Conservation (phyloP, 2,797 vertebrate genomes). For the Phrynocephalus vlangalii region DNA sequence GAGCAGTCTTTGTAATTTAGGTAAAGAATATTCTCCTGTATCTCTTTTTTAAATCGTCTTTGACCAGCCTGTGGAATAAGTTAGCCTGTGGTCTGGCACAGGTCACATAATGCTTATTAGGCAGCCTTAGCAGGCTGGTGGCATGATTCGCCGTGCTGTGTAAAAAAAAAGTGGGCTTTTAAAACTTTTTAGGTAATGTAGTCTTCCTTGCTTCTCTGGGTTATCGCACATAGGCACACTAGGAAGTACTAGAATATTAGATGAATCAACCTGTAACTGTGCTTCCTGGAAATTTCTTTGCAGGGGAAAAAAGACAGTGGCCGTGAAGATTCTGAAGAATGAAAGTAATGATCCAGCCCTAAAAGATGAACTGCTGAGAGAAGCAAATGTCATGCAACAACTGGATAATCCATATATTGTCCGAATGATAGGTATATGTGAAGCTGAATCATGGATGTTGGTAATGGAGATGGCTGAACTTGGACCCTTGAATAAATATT, state of each 20-base stretch:
- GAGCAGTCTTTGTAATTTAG: not conserved
- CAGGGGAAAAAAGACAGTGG: slow-evolving; percentile 89
- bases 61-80: not conserved
- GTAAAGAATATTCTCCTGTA: not conserved
- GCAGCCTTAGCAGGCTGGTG: not conserved
- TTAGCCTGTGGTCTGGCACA: not conserved
- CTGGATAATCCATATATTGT: slow-evolving; percentile 98
- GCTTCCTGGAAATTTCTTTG: slow-evolving; percentile 12
- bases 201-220: not conserved
- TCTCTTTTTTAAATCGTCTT: not conserved
- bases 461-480: slow-evolving; percentile 98
- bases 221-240: not conserved
- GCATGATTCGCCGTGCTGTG: not conserved
- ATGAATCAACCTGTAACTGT: not conserved
- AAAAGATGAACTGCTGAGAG: slow-evolving; percentile 90
- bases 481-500: slow-evolving; percentile 92
- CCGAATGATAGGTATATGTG: slow-evolving; percentile 98
- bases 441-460: slow-evolving; percentile 94
- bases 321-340: slow-evolving; percentile 96
- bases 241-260: not conserved
- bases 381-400: slow-evolving; percentile 96
- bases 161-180: no score
- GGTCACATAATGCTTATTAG: not conserved
- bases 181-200: not conserved
- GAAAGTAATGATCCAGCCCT: slow-evolving; percentile 85